Evolutionary conservation across 1,140 invertebrate species (phyloP).

Genomic region (Danaus melanippus): DNA sequence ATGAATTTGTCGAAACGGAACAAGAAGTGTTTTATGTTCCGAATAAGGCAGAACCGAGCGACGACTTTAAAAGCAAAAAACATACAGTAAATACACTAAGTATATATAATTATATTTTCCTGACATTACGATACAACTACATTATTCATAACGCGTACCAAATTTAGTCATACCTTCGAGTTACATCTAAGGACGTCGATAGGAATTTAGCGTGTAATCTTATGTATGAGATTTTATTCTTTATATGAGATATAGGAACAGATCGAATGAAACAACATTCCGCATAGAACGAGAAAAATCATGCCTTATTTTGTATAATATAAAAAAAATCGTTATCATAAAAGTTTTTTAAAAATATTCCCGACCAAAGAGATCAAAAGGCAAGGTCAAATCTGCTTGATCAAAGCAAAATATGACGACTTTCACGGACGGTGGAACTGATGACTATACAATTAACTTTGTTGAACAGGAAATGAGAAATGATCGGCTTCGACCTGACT

Average conservation of each 20-base stretch:
- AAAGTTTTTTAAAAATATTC: no score
- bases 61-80: constrained; percentile 22
- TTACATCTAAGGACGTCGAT: constrained; percentile 22
- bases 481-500: constrained; percentile 45
- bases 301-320: no score
- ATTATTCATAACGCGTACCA: constrained; percentile 39
- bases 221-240: constrained; percentile 15
- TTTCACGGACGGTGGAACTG: constrained; percentile 54
- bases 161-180: constrained; percentile 37
- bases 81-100: no score
- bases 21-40: constrained; percentile 39
- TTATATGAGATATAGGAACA: constrained; percentile 14
- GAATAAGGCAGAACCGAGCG: constrained; percentile 31
- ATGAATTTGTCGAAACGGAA: constrained; percentile 16
- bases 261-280: no score
- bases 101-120: constrained; percentile 9
- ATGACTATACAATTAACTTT: constrained; percentile 50
- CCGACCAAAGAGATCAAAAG: not conserved
- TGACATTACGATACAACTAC: constrained; percentile 22
- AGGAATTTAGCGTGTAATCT: constrained; percentile 30
- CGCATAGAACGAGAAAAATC: no score
- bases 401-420: constrained; percentile 36
- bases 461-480: constrained; percentile 51
- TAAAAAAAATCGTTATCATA: no score
- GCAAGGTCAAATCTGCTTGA: constrained; percentile 31